Evolutionary conservation across 2,888 invertebrate genomes (phyloP).

Genomic region (Hydrotaea diabolus): DNA sequence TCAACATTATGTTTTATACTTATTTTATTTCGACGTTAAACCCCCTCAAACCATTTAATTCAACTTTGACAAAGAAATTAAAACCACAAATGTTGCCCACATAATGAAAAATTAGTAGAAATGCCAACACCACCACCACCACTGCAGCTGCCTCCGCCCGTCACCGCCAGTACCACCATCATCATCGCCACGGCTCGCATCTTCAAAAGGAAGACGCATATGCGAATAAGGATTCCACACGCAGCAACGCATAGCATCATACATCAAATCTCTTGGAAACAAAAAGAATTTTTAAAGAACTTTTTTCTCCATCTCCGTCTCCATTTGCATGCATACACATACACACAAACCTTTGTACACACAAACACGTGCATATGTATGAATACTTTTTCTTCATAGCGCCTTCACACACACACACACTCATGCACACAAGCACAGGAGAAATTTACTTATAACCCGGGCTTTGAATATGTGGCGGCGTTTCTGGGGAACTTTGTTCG

Average conservation of each 20-base stretch:
- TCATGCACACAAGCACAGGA: neutral
- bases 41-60: constrained; percentile 53
- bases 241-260: constrained; percentile 55
- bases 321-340: constrained; percentile 24
- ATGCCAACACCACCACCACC: constrained; percentile 58
- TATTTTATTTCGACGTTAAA: constrained; percentile 23
- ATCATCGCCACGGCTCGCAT: neutral
- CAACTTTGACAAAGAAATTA: constrained; percentile 73
- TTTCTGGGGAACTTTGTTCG: constrained; percentile 41
- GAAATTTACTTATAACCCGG: constrained; percentile 48
- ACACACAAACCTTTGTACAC: neutral
- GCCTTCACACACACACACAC: neutral
- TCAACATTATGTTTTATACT: constrained; percentile 35
- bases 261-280: constrained; percentile 69
- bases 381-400: neutral
- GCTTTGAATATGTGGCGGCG: constrained; percentile 39
- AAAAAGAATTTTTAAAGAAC: constrained; percentile 76
- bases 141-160: neutral
- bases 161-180: neutral
- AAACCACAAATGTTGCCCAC: constrained; percentile 78
- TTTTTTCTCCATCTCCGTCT: constrained; percentile 73
- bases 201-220: constrained; percentile 34
- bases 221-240: constrained; percentile 49
- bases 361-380: neutral
- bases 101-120: constrained; percentile 77